These are phyloP conservation scores for Eulemur coronatus DNA, from an alignment of 2,797 vertebrate species.

Conservation along the genomic window DNA sequence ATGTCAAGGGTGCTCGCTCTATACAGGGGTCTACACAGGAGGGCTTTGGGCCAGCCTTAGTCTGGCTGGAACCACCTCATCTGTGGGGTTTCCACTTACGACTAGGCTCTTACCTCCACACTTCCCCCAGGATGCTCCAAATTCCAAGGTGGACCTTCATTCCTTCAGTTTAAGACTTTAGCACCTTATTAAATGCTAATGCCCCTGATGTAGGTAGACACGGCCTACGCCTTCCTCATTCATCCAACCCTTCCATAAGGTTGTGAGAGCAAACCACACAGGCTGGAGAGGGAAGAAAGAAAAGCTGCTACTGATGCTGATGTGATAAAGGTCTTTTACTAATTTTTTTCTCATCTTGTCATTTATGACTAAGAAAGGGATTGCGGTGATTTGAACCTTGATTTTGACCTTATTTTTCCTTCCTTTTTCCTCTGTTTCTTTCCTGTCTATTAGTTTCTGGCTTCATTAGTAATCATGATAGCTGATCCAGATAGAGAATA, in stretches of 20 bases:
- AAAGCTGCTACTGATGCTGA: not conserved
- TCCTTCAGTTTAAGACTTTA: not conserved
- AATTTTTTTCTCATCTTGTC: not conserved
- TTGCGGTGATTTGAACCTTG: not conserved
- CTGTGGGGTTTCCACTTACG: not conserved
- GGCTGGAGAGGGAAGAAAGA: not conserved
- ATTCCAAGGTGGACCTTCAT: not conserved
- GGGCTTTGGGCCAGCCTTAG: not conserved
- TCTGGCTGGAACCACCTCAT: not conserved
- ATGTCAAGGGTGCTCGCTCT: no score
- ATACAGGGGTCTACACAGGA: not conserved
- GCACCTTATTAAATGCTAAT: not conserved
- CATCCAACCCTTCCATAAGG: not conserved
- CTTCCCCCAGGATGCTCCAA: not conserved
- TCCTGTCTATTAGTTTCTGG: not conserved
- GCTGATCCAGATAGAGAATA: not conserved
- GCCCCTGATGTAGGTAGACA: not conserved
- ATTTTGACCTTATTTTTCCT: not conserved
- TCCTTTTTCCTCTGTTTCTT: not conserved
- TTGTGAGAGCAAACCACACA: not conserved
- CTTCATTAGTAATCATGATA: not conserved
- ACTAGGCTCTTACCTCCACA: not conserved
- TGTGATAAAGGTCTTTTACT: not conserved
- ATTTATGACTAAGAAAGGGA: not conserved
- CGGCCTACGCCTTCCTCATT: not conserved